phyloP scores from a whole-genome alignment of 2,113 vertebrate genomes.

The Carlito syrichta region DNA sequence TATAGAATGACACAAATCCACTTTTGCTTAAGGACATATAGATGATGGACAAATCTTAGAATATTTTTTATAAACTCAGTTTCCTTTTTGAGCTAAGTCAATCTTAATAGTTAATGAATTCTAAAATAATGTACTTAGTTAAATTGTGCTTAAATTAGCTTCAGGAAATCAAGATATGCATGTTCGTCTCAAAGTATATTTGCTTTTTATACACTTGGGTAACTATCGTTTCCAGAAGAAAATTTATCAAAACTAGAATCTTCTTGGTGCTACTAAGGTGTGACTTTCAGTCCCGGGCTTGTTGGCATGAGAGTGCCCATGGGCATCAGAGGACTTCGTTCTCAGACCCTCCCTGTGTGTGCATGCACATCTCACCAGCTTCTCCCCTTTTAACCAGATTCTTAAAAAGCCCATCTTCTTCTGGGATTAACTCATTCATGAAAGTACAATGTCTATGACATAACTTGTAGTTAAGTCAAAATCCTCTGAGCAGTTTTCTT shows the following conservation, averaged over 20 bases:
- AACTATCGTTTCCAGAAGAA: slow-evolving; percentile 20
- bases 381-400: background rate
- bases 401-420: background rate
- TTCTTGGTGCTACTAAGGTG: background rate
- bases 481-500: slow-evolving; percentile 21
- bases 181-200: background rate
- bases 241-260: background rate
- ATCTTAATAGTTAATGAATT: background rate
- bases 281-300: background rate
- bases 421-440: background rate
- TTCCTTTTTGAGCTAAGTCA: slow-evolving; percentile 11
- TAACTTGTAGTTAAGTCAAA: slow-evolving; percentile 23
- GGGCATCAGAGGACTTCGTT: background rate
- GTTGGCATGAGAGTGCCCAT: background rate
- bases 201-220: slow-evolving; percentile 21
- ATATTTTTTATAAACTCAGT: background rate
- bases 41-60: background rate
- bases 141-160: background rate
- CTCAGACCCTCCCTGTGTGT: slow-evolving; percentile 15
- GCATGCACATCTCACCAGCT: background rate
- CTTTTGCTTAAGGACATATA: background rate
- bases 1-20: background rate
- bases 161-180: background rate
- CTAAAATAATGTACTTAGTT: background rate
- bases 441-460: slow-evolving; percentile 9